Base-by-base conservation (phyloP, 1,140 invertebrate species). In the Myzus persicae region DNA sequence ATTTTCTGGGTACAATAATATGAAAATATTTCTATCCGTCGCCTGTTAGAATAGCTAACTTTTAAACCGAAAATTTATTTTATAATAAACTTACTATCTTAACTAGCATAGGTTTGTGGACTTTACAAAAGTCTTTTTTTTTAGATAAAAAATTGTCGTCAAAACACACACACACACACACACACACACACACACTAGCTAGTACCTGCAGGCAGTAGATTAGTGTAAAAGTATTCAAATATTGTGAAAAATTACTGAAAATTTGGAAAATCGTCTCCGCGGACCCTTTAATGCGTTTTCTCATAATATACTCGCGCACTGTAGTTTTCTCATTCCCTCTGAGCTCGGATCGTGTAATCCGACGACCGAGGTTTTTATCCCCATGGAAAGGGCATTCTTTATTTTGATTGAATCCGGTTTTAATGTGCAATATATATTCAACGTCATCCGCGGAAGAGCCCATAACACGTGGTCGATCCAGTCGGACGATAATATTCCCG, bases 351-450 rank as follows among this genome's bases (percentile, higher is more conserved):
- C 22, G 59, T 14, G 54, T 89, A 89, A 89, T 89, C 88, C 36
- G 59, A 76, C 59, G 36, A 24, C 48, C 38, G 22, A 9, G n/a
- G n/a, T 51, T 46, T 89, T 89, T 36, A 54, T 51, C 88, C 46
- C 36, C 36, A 36, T 24, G 18, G 36, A 89, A 48, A 36, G 46
- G 46, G n/a, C n/a, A 51, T 51, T 48, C 46, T 89, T 51, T 40
- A 89, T 92, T 92, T 82, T 26, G 67, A 92, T 92, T 82, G 91
- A 92, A 92, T 92, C 76, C 91, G 22, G 44, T 84, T 92, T 92
- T 92, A 81, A 92, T 92, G 91, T 36, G 67, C 76, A 92, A 92
- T 92, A 92, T 92, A 92, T 81, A 92, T 92, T 92, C 91, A 92
- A 92, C 40, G n/a, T 92, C 36, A 84, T 92, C 67, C 67, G 59